These are phyloP conservation scores for Caenorhabditis elegans DNA, from an alignment of 1,140 invertebrate species.

Conservation along the genomic window DNA sequence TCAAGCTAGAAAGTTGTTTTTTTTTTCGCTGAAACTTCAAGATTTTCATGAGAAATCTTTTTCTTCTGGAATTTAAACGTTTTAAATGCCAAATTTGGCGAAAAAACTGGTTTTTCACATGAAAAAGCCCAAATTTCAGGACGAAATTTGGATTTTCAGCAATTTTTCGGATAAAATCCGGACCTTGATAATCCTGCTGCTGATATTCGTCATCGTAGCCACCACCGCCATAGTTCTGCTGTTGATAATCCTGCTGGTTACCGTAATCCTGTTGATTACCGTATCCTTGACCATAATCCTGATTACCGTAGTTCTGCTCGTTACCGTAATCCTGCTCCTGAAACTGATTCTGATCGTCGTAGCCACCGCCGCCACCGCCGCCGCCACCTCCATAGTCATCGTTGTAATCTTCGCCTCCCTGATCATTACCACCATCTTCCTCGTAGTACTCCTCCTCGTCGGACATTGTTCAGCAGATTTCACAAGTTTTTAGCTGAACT, in stretches of 20 bases:
- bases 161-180: no score
- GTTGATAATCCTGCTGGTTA: neutral
- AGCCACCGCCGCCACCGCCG: neutral
- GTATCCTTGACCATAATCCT: conserved; percentile 2
- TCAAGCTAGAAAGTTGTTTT: no score
- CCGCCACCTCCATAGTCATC: neutral
- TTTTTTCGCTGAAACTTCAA: no score
- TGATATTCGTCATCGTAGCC: conserved; percentile 12
- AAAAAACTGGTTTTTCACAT: no score
- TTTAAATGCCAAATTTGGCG: no score
- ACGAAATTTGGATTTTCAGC: no score
- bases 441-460: conserved; percentile 33
- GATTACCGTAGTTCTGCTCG: neutral
- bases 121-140: neutral
- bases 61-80: no score
- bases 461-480: neutral
- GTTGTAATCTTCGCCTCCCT: neutral
- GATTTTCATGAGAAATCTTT: no score
- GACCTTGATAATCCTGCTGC: neutral
- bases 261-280: conserved; percentile 36
- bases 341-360: neutral
- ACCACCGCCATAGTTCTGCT: neutral
- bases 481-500: neutral
- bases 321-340: neutral
- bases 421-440: neutral